Base-by-base conservation (phyloP, 2,797 vertebrate species). In the Onychomys leucogaster region DNA sequence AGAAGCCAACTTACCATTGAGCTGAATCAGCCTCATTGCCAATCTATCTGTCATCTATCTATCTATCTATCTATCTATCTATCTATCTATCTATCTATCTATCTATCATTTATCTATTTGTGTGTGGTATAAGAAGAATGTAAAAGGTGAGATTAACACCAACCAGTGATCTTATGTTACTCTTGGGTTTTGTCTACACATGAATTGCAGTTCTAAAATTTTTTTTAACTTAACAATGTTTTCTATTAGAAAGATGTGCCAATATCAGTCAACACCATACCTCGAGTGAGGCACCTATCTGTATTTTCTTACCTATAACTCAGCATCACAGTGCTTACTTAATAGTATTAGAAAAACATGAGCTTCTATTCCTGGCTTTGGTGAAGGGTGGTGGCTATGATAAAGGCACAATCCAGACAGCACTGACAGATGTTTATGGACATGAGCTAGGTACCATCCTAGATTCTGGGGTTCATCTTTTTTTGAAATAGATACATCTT, bases 201-300 rank as follows among this genome's bases (percentile, higher is more conserved):
- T 32, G 23, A 90, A 41, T 9, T 94, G 67, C 80, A 75, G 11
- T 81, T 90, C n/a, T 91, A 57, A 16, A 34, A 76, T 73, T 90
- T 67, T 16, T 65, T 19, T 63, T 43, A 78, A 78, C 76, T 77
- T 77, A 78, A 12, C 43, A n/a, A 57, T 46, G 21, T 75, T 17
- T 75, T 84, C 92, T 34, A 41, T 90, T 90, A 41, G 91, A 73
- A 88, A 93, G 49, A 63, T 43, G 19, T 43, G n/a, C 55, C 63
- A 14, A 21, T 89, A 43, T 83, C 10, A 27, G 46, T 52, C 90
- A 65, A 55, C 32, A 27, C 27, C 81, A 65, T 0, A n/a, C 6
- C n/a, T 92, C 61, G 65, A 91, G 16, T 89, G 32, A 85, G 43
- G 63, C 63, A n/a, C 41, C 1, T 34, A 34, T 49, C 61, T 84